Evolutionary conservation across 2,113 vertebrate species (phyloP), one percentile per base, ranked within the genome.

Genomic region (Larimichthys crocea): DNA sequence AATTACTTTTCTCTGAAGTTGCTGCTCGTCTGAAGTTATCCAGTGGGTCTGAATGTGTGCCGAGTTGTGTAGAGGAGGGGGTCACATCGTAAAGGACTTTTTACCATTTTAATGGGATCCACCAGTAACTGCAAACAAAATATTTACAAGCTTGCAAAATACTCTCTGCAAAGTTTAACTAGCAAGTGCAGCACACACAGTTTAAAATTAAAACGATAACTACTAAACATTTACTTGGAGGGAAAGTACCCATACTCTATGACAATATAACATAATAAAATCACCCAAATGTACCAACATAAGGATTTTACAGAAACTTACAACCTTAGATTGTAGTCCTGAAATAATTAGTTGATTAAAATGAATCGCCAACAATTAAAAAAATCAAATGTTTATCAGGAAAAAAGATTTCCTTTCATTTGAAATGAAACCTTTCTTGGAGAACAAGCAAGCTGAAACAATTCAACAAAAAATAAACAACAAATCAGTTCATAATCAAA

Each of bases 101-200:
- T 31, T 48, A 61, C 16, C 6, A 19, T 0, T 67, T 77, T 10
- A 50, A 74, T 35, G 46, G 14, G 44, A 50, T 61, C 24, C 17
- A 35, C 24, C 19, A 63, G 14, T 57, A 29, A 59, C 61, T 40
- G 35, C 15, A 26, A 57, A 40, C 50, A 11, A 50, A 46, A 57
- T 70, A 79, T 55, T 63, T 46, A 62, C 4, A 62, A 12, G 57
- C 17, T 68, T 71, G 15, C 15, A 56, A 22, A 68, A 52, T 15
- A 22, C 26, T 53, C 26, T 49, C 22, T 48, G 44, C 10, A 31
- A 20, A 50, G 24, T 20, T 50, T 17, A 19, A 0, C 46, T 2
- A 19, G 46, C 24, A 49, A 19, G 42, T 15, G 40, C 42, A 65
- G 16, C 14, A 15, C 35, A 61, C 20, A 7, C 10, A 26, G 11